Base-by-base conservation (phyloP, 2,888 invertebrate genomes). In the Apodemia zela region DNA sequence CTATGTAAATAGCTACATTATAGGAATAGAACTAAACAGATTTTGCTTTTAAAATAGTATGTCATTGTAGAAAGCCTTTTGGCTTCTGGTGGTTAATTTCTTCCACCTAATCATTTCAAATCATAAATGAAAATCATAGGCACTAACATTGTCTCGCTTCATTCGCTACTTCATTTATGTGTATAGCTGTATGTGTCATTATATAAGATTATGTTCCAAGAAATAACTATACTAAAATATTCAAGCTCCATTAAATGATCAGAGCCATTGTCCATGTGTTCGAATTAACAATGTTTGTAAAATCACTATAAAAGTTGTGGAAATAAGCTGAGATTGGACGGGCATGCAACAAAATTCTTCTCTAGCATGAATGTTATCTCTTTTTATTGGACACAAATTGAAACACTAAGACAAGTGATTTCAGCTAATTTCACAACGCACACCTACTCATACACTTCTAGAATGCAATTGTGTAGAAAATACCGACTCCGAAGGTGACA, bases 281-380 rank as follows among this genome's bases (percentile, higher is more conserved):
- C 21, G 25, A 15, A 54, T 8, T 25, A 54, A 54, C 54, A 54
- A 6, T 13, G 18, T 21, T 21, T 54, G 7, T 54, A 6, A 54
- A 54, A 3, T 38, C 60, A 51, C 35, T 29, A 29, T 29, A 54
- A n/a, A 66, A 65, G 85, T 84, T 86, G 89, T 88, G 87, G 73
- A 84, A 87, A 87, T 87, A 82, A 85, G 87, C 89, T 88, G 89
- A 88, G 83, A 89, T 87, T 83, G 88, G 86, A 85, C 87, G 86
- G 87, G 82, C 87, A 87, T 79, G 80, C 87, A 81, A 79, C 67
- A 72, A 71, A 68, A 68, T 71, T 68, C 73, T 75, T 69, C 73
- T 71, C 66, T 63, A 73, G 86, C 88, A 87, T 87, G 84, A 73
- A 65, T 71, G 71, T 75, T 75, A 71, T 71, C 73, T 68, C 66